Evolutionary conservation across 2,888 invertebrate species (phyloP).

Genomic region (Chrysina gloriosa): DNA sequence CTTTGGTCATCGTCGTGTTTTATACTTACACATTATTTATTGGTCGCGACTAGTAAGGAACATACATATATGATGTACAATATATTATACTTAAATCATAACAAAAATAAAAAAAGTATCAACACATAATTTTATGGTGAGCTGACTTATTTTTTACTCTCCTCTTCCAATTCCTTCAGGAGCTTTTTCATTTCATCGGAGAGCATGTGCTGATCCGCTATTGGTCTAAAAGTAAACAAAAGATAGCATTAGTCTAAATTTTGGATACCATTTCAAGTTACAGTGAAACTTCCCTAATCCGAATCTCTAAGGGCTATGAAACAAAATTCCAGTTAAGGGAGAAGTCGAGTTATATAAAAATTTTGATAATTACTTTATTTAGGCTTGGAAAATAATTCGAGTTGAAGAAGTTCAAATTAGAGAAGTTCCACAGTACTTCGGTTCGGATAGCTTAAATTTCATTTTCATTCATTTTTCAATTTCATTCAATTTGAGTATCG

Average conservation of each 20-base stretch:
- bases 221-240: slow-evolving; percentile 58
- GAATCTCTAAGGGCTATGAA: no score
- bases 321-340: no score
- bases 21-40: not conserved
- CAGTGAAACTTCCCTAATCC: no score
- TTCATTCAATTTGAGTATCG: no score
- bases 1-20: slow-evolving; percentile 28
- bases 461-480: no score
- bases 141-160: slow-evolving; percentile 61
- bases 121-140: slow-evolving; percentile 29
- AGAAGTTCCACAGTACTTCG: no score
- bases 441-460: no score
- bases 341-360: no score
- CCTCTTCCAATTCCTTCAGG: slow-evolving; percentile 62
- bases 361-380: no score
- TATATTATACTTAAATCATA: slow-evolving; percentile 36
- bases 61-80: slow-evolving; percentile 16
- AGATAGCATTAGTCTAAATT: slow-evolving; percentile 10
- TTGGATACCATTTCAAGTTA: no score
- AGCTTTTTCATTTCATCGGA: slow-evolving; percentile 64
- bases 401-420: no score
- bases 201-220: slow-evolving; percentile 62
- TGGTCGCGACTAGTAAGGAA: slow-evolving; percentile 27
- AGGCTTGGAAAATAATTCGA: no score
- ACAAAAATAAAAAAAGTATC: slow-evolving; percentile 29